Evolutionary conservation across 2,113 vertebrate species (phyloP), one percentile per base, ranked within the genome.

Genomic region (Megaceryle maxima): DNA sequence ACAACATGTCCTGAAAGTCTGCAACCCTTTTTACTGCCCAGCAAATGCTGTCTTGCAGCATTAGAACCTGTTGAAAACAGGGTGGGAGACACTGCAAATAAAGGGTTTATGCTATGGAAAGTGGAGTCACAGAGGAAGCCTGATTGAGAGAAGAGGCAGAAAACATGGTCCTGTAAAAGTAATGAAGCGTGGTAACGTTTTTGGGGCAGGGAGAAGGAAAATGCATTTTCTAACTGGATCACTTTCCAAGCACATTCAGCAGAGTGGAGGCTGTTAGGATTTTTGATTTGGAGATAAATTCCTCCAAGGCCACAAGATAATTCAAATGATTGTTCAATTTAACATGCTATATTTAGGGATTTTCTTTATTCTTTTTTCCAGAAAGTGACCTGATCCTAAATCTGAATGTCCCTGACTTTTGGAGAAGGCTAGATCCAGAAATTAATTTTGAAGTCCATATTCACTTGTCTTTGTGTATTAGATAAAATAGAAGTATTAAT

Each of bases 1-100:
- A 62, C 4, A 24, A 43, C 64, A 50, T 0, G 0, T 17, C 43
- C 37, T 57, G 35, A 69, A 75, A 82, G 20, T 19, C 33, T 63
- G 35, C 35, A 67, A 25, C 4, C 16, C 7, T 53, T 82, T 84
- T 24, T 78, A 53, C 44, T 43, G 31, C 21, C 57, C 75, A 57
- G 41, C 12, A 66, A 64, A 62, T 44, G 48, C 13, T 76, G 28
- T 41, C 29, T 19, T 39, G 51, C 43, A 81, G 55, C 20, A 25
- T 24, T 33, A 78, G 17, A 64, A 16, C 26, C 11, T 46, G 20
- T 7, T 59, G 39, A 63, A 78, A 67, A 43, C 20, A 33, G 17
- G 3, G 25, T 50, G 22, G 29, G 48, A 82, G 18, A 70, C 20
- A 12, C 12, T 46, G 43, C 9, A 25, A 41, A n/a, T 39, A 41